Evolutionary conservation across 2,113 vertebrate genomes (phyloP).

Genomic region (Neotoma lepida): DNA sequence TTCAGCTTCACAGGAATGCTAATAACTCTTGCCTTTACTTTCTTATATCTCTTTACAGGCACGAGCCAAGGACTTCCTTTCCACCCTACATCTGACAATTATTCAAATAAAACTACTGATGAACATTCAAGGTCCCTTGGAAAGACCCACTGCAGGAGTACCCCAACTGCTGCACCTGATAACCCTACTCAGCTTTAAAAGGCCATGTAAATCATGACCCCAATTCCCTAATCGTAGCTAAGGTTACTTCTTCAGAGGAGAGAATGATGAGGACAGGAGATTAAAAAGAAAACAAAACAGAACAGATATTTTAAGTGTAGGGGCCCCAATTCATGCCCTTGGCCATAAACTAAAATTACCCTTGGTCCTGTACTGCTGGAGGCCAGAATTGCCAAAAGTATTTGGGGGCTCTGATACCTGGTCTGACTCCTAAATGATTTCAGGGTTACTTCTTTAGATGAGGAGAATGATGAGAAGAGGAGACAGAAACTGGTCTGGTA

Average conservation of each 20-base stretch:
- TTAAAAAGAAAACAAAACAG: background rate
- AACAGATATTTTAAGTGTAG: background rate
- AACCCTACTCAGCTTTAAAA: background rate
- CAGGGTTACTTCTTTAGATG: background rate
- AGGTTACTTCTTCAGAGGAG: background rate
- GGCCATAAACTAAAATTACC: background rate
- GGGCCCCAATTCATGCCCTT: background rate
- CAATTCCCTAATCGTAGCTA: background rate
- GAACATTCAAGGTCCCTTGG: no score
- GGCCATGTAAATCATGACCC: background rate
- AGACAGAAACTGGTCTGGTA: background rate
- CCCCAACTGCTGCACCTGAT: background rate
- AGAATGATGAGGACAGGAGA: background rate
- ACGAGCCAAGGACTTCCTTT: no score
- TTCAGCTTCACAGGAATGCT: no score
- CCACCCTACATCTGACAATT: no score
- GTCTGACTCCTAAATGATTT: background rate
- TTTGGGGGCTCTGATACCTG: background rate
- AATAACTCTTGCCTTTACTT: no score
- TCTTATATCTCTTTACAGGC: no score
- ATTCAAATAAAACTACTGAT: no score
- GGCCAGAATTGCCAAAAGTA: background rate
- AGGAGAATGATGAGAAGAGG: background rate
- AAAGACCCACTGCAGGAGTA: background rate
- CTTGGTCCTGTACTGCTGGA: background rate